These are phyloP conservation scores for Castor canadensis DNA, from an alignment of 2,113 vertebrate species.

Conservation along the genomic window DNA sequence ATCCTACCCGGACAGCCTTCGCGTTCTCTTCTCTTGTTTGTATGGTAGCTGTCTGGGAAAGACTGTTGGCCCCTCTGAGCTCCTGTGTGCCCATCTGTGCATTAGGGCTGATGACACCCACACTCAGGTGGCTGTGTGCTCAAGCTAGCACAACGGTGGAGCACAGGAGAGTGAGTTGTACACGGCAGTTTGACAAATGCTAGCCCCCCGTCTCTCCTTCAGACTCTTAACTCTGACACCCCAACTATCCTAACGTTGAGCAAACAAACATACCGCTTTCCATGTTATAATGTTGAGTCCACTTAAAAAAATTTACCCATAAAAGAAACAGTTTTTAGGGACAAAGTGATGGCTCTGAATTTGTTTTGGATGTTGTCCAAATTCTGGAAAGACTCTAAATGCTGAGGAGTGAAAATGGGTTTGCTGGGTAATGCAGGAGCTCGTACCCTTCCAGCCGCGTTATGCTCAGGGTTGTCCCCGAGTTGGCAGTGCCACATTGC, in stretches of 20 bases:
- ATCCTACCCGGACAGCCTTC: not conserved
- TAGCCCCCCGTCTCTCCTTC: not conserved
- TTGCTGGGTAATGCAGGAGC: not conserved
- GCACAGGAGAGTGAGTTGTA: not conserved
- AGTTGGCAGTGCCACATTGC: not conserved
- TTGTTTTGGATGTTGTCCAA: not conserved
- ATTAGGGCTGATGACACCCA: not conserved
- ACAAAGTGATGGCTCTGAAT: not conserved
- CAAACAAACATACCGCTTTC: not conserved
- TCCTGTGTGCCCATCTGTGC: not conserved
- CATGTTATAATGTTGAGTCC: not conserved
- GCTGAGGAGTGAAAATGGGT: not conserved
- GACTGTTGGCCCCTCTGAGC: rapidly evolving
- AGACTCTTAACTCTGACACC: not conserved
- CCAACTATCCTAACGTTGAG: not conserved
- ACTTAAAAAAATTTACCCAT: not conserved
- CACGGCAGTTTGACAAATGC: not conserved
- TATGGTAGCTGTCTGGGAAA: not conserved
- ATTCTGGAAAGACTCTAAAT: not conserved
- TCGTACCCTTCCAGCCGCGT: no score
- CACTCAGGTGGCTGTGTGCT: rapidly evolving
- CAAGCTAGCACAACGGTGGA: not conserved
- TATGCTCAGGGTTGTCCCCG: rapidly evolving
- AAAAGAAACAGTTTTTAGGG: not conserved
- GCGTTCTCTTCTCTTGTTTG: not conserved